A percentile compares a stretch with the other conserved stretches of the same genome.
phyloP scores from a whole-genome alignment of 92 coral and sea anemone genomes.

The Phenganax stokvisi region DNA sequence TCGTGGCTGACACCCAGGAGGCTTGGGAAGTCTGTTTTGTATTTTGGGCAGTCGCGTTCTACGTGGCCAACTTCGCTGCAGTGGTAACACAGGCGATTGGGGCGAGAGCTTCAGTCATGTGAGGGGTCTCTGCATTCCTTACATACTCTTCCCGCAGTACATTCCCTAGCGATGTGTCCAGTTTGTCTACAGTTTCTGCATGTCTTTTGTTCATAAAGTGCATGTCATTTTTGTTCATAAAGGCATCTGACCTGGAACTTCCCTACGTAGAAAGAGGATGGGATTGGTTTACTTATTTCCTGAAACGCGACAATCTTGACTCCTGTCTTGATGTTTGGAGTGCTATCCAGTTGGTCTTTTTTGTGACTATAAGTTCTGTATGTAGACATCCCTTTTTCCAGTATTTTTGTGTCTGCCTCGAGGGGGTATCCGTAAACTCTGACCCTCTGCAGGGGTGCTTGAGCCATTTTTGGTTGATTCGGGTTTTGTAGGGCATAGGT shows the following conservation, averaged over 20 bases:
- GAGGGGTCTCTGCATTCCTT: conserved; percentile 2
- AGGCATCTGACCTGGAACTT: neutral
- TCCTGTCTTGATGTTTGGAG: neutral
- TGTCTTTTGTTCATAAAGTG: neutral
- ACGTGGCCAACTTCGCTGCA: conserved; percentile 1
- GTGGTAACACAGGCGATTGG: neutral
- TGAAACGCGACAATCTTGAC: neutral
- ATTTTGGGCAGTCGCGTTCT: neutral
- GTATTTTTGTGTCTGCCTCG: neutral
- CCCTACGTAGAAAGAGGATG: neutral
- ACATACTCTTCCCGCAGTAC: neutral
- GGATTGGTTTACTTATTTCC: neutral
- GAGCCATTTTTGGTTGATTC: too few species aligned
- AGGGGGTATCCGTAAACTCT: conserved; percentile 5
- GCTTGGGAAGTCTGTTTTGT: neutral
- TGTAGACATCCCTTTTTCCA: neutral
- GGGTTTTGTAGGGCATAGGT: too few species aligned
- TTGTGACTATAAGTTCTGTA: neutral
- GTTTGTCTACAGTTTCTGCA: neutral
- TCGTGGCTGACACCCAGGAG: too few species aligned
- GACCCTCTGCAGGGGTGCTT: neutral
- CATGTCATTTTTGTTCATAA: too few species aligned
- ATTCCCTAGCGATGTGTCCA: neutral
- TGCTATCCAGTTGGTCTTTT: neutral
- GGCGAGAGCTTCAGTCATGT: neutral